Percentiles rank a stretch among this genome's conserved stretches.
phyloP scores from a whole-genome alignment of 53 echinoderm and acorn worm species.

The Astropecten irregularis region DNA sequence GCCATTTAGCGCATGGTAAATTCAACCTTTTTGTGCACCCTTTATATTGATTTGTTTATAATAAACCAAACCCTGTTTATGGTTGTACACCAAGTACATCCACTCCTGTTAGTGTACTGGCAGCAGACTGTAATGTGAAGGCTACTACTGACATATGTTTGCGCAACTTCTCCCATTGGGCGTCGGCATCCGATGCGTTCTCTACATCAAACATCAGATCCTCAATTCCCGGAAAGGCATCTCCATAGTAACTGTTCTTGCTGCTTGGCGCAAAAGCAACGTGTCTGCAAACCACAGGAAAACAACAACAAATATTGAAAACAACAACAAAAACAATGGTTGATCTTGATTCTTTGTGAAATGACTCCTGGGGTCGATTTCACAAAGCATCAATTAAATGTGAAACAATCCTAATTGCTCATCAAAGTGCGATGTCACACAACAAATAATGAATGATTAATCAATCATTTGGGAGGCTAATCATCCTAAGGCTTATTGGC shows the following conservation, averaged over 20 bases:
- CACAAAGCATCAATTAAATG: too few relatives aligned
- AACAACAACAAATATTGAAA: background rate
- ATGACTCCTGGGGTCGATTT: too few relatives aligned
- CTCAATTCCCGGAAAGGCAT: conserved; percentile 82
- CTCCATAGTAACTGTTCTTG: conserved; percentile 74
- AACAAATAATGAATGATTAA: too few relatives aligned
- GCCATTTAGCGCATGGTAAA: too few relatives aligned
- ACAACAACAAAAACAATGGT: too few relatives aligned
- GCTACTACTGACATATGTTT: conserved; percentile 92
- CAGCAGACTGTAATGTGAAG: conserved; percentile 81
- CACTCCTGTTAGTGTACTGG: conserved; percentile 71
- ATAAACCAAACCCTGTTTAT: background rate
- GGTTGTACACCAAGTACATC: conserved; percentile 49
- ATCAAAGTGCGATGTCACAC: too few relatives aligned
- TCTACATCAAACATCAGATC: conserved; percentile 93
- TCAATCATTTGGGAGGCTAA: too few relatives aligned
- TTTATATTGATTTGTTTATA: too few relatives aligned
- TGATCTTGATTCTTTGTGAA: too few relatives aligned
- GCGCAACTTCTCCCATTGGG: conserved; percentile 61
- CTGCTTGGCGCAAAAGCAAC: conserved; percentile 91
- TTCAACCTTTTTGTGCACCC: too few relatives aligned
- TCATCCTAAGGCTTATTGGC: too few relatives aligned
- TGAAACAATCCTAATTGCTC: too few relatives aligned
- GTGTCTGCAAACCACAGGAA: conserved; percentile 52
- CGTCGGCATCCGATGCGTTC: conserved; percentile 56